Percentiles rank a stretch among this genome's conserved stretches.
Conservation (phyloP, 2,888 invertebrate species). For the Anthrax anthrax region DNA sequence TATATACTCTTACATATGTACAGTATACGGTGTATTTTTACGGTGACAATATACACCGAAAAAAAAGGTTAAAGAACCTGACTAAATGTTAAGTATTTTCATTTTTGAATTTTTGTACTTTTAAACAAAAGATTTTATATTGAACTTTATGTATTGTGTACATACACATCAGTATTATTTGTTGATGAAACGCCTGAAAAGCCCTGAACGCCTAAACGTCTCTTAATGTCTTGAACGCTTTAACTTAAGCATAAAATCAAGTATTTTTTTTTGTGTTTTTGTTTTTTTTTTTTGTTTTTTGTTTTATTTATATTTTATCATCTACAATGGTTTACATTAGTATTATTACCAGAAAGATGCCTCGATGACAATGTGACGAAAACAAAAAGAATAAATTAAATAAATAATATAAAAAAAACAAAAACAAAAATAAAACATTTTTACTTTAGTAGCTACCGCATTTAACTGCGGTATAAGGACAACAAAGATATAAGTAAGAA, state of each 20-base stretch:
- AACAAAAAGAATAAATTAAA: background rate
- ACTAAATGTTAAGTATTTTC: conserved; percentile 11
- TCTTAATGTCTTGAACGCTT: too few species aligned
- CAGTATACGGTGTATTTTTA: too few species aligned
- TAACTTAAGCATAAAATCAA: background rate
- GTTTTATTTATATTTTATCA: too few species aligned
- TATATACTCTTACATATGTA: too few species aligned
- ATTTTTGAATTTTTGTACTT: conserved; percentile 9
- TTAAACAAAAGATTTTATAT: too few species aligned
- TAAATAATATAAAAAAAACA: too few species aligned
- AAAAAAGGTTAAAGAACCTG: conserved; percentile 6
- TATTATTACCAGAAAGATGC: background rate
- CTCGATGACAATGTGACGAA: background rate
- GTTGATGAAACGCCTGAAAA: too few species aligned
- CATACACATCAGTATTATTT: too few species aligned
- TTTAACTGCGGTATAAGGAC: conserved; percentile 4
- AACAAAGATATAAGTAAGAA: conserved; percentile 13
- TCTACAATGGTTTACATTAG: too few species aligned
- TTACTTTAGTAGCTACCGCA: conserved; percentile 3
- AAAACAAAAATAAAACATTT: background rate
- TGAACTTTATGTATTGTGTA: too few species aligned
- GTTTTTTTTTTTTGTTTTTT: background rate
- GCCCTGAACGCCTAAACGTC: background rate
- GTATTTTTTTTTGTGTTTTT: background rate
- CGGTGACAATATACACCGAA: too few species aligned